These are phyloP conservation scores for Celastrina argiolus DNA, from an alignment of 2,888 invertebrate genomes.

Conservation along the genomic window DNA sequence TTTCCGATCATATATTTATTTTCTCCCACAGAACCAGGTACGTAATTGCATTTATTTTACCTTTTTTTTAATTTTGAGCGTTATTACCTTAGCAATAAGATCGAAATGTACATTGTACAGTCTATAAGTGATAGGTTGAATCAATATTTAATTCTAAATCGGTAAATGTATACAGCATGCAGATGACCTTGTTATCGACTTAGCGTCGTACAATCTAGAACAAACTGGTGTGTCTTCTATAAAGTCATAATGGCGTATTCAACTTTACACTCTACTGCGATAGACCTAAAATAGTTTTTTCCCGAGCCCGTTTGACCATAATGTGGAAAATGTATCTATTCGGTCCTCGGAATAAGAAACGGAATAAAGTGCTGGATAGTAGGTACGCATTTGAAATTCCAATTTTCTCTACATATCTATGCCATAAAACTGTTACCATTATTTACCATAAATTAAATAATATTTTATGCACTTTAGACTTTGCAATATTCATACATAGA, in stretches of 20 bases:
- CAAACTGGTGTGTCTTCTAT: slow-evolving; percentile 21
- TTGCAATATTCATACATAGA: too few species aligned
- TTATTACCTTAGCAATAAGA: too few species aligned
- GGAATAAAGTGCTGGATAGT: too few species aligned
- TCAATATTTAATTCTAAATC: slow-evolving; percentile 7
- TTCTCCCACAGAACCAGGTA: too few species aligned
- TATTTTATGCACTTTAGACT: too few species aligned
- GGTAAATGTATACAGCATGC: slow-evolving; percentile 9
- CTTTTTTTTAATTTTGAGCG: too few species aligned
- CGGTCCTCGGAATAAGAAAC: neutral
- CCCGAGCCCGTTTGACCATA: neutral
- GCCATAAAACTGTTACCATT: too few species aligned
- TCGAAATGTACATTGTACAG: too few species aligned
- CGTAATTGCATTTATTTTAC: too few species aligned
- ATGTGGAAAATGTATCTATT: neutral
- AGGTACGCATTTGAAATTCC: neutral
- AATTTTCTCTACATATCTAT: neutral
- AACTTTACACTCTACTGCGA: neutral
- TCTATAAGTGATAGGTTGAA: too few species aligned
- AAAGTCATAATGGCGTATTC: neutral
- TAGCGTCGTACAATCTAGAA: slow-evolving; percentile 22
- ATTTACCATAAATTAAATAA: too few species aligned
- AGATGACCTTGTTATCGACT: slow-evolving; percentile 24
- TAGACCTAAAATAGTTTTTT: neutral
- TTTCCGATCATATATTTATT: too few species aligned